Base-by-base conservation (phyloP, 2,797 vertebrate genomes). In the Xenentodon cancila region DNA sequence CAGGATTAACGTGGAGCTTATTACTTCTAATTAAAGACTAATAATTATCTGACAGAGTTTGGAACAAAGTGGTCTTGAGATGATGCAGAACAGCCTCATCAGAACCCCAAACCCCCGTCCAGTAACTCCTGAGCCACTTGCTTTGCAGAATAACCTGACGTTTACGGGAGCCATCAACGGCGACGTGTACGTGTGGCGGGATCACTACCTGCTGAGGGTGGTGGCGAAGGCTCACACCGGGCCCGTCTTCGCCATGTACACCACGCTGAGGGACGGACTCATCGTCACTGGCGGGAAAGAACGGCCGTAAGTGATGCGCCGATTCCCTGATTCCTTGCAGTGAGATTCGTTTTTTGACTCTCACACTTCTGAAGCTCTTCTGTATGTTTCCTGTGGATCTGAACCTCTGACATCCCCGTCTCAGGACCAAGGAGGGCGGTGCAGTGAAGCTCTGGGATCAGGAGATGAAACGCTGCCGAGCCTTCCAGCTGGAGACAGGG, bases 381-480 rank as follows among this genome's bases (percentile, higher is more conserved):
- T n/a, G n/a, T n/a, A n/a, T n/a, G n/a, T n/a, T n/a, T n/a, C n/a
- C n/a, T n/a, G n/a, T n/a, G n/a, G n/a, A n/a, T n/a, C n/a, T n/a
- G n/a, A n/a, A n/a, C n/a, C n/a, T n/a, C n/a, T n/a, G n/a, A n/a
- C n/a, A 18, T 5, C 18, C 9, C 1, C 5, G 13, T 3, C 18
- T 44, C 81, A 99, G 97, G 70, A 98, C 97, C 0, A 99, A 98
- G 85, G 97, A 99, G 84, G 97, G 97, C 0, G 97, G 97, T 0
- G 96, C 97, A 1, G 96, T 99, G n/a, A 99, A 99, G 77, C 87
- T 99, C 0, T 99, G 97, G 97, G 97, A 99, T 76, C 97, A 99
- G 88, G 97, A 99, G 90, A 98, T 99, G 97, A 99, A 97, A 70
- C 91, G 97, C n/a, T 99, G 97, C 82, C 85, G 97, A 70, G 97